Base-by-base conservation (phyloP, 2,888 invertebrate species). In the Hydriomena furcata region DNA sequence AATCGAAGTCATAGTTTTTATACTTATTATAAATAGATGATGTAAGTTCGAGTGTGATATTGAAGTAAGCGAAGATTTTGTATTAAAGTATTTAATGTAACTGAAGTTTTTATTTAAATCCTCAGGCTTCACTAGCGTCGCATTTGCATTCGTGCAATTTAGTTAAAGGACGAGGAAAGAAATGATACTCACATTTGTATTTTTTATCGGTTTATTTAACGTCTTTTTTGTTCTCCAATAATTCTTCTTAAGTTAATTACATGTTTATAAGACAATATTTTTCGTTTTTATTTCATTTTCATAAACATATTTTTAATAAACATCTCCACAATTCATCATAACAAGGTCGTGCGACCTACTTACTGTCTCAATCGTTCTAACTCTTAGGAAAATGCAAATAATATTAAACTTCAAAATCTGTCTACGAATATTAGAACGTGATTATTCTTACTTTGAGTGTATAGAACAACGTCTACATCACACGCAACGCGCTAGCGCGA, bases 161-260 rank as follows among this genome's bases (percentile, higher is more conserved):
- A 32, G n/a, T 55, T 46, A 46, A 42, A 41, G 51, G 55, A 47
- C 20, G 6, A 51, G 43, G 52, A 38, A 28, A 23, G 11, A 79
- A 84, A 84, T 82, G 70, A 87, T 69, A 84, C 73, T 65, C 82
- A 72, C 75, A 69, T 71, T 80, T 79, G 70, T 83, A 81, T 87
- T 89, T 73, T 89, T 89, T 84, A 87, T 89, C 81, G 82, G 89
- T 89, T 90, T 90, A 90, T 90, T 90, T 87, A 90, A 88, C 89
- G 86, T 85, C 86, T 86, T 85, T 86, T 84, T 82, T 84, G 78
- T 84, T 85, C 82, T 82, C 87, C 89, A 88, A 90, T 89, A 89
- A 88, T 88, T 88, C 86, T 79, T 83, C 89, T 89, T 89, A 88
- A 82, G 79, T 86, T 87, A 90, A 89, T 89, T 90, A 89, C 88